phyloP scores from a whole-genome alignment of 2,797 vertebrate species.

The Picus viridis region DNA sequence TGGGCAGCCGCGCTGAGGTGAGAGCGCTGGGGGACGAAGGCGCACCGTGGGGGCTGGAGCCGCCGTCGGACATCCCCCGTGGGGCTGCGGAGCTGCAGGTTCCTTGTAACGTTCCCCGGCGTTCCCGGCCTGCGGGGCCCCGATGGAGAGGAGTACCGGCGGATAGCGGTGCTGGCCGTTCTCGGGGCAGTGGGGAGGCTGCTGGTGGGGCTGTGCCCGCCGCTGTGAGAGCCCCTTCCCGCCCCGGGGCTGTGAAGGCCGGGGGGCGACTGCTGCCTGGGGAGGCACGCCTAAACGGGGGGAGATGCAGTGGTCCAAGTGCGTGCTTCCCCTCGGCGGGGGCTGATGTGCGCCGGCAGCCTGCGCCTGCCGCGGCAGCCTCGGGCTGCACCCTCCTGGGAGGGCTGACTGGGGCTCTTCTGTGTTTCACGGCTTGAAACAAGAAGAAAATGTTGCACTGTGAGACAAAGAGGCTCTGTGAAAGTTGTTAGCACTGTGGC shows the following conservation, averaged over 20 bases:
- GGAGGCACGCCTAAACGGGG: background rate
- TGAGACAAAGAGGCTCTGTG: background rate
- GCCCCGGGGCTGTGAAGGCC: background rate
- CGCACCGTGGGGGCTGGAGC: background rate
- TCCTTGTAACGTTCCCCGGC: background rate
- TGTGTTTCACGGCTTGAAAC: fast-evolving
- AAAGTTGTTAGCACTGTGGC: background rate
- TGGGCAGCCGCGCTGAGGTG: background rate
- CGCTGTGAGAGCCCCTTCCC: background rate
- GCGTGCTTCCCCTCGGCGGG: background rate
- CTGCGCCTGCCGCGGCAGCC: background rate
- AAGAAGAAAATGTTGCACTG: fast-evolving
- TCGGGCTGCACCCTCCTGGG: background rate
- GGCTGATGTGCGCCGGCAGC: fast-evolving
- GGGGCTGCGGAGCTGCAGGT: background rate
- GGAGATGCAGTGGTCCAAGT: fast-evolving
- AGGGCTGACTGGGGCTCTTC: fast-evolving
- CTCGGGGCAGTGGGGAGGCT: background rate
- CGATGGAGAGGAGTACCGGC: background rate
- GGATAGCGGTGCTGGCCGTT: background rate
- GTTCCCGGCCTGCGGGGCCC: background rate
- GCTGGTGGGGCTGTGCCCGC: background rate
- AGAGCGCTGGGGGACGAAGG: background rate
- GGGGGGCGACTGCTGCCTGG: too few species aligned
- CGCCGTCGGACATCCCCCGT: background rate